phyloP scores from a whole-genome alignment of 2,797 vertebrate genomes.

The Dendrocincla tyrannina region DNA sequence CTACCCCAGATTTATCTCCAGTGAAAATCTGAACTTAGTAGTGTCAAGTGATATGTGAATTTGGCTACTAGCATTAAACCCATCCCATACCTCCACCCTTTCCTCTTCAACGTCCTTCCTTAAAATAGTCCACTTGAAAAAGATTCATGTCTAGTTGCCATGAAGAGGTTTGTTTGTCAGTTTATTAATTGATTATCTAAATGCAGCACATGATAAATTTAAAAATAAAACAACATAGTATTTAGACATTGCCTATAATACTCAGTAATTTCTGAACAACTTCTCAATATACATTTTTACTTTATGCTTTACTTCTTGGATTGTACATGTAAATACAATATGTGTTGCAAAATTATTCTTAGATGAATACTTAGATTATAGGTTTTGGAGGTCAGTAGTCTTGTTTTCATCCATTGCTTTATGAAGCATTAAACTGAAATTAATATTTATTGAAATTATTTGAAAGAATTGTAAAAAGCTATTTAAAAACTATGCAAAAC shows the following conservation, averaged over 20 bases:
- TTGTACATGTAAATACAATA: not conserved
- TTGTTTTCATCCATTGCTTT: not conserved
- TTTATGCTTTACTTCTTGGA: not conserved
- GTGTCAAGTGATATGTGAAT: not conserved
- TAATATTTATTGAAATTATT: not conserved
- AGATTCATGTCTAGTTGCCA: not conserved
- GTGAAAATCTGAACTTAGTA: not conserved
- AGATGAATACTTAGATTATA: not conserved
- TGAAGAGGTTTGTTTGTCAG: not conserved
- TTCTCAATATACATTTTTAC: not conserved
- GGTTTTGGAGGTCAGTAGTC: not conserved
- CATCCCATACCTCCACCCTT: constrained; percentile 8
- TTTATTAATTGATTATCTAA: not conserved
- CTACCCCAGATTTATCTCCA: not conserved
- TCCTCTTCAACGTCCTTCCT: not conserved
- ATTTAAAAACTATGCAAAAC: not conserved
- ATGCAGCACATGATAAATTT: not conserved
- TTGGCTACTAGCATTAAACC: not conserved
- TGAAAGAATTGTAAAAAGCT: not conserved
- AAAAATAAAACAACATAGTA: not conserved
- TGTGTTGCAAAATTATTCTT: not conserved
- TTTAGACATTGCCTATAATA: not conserved
- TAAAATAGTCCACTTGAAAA: not conserved
- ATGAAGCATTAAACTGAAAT: not conserved
- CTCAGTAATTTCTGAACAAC: not conserved